Base-by-base conservation (phyloP, 2,888 invertebrate genomes). In the Scaptomyza tumidula region DNA sequence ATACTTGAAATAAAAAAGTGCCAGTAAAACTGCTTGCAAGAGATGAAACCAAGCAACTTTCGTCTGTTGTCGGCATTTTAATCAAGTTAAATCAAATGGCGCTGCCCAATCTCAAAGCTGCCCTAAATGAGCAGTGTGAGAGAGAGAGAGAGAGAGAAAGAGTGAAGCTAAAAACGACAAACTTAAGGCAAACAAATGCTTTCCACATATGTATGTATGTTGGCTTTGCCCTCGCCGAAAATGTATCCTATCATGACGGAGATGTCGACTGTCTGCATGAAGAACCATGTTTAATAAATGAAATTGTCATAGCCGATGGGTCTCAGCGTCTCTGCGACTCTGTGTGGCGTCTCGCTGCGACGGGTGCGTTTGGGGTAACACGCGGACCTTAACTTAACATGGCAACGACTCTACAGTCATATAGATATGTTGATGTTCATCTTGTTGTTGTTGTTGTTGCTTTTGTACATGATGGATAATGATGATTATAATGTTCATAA, bases 231-330 rank as follows among this genome's bases (percentile, higher is more conserved):
- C n/a, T 6, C n/a, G 6, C 46, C 48, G 31, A 70, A 69, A 60
- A 45, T 43, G 49, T 45, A 49, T 79, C 75, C 62, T 56, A 31
- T 9, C 50, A 6, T 60, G 71, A 52, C 19, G 19, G 19, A 19
- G 19, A 19, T 2, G 19, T 19, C 19, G 19, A 19, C 19, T 19
- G 19, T 1, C 56, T 71, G 64, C 69, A 67, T 60, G 72, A 66
- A 70, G 68, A 81, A 75, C 65, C 75, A 75, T 85, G 70, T 85
- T 71, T 75, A 85, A 87, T 82, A 87, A 87, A 83, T 83, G 86
- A 83, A 83, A 85, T 78, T 87, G 79, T 85, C 86, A 87, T 81
- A 75, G 53, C 66, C 75, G 68, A 71, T 85, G 86, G 67, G 41
- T 41, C 49, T 72, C 70, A 54, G 57, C 62, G 48, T 45, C 19